These are phyloP conservation scores for Chrysogorgia sp. DNA, from an alignment of 92 coral and sea anemone species.

Conservation along the genomic window DNA sequence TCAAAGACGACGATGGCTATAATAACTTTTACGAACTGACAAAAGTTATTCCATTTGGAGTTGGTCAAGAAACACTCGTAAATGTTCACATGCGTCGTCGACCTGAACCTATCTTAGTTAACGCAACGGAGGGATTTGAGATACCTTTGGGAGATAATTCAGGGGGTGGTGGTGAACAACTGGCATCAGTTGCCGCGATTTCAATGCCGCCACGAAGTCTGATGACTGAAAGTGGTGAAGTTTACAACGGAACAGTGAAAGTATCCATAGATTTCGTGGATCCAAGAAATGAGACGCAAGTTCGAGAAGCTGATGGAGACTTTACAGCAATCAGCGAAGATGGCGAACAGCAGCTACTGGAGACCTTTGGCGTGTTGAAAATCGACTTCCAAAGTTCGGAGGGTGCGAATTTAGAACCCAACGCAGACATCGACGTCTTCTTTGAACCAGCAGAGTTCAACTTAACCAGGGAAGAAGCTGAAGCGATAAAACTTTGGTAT, in stretches of 20 bases:
- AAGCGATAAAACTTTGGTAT: constrained; percentile 60
- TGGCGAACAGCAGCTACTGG: constrained; percentile 60
- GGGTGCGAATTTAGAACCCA: constrained; percentile 49
- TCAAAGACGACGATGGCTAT: constrained; percentile 28
- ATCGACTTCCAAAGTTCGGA: constrained; percentile 55
- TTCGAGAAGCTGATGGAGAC: constrained; percentile 67
- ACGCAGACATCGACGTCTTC: constrained; percentile 35
- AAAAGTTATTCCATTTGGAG: constrained; percentile 30
- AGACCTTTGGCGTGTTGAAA: constrained; percentile 63
- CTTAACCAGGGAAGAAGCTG: constrained; percentile 24
- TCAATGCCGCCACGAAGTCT: constrained; percentile 61
- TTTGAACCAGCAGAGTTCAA: constrained; percentile 61
- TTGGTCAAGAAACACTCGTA: constrained; percentile 42
- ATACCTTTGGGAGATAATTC: constrained; percentile 33
- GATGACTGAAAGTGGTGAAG: constrained; percentile 47
- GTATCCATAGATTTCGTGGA: constrained; percentile 50
- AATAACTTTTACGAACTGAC: constrained; percentile 44
- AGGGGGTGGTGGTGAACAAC: constrained; percentile 25
- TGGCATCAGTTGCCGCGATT: constrained; percentile 49
- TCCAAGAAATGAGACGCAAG: constrained; percentile 59
- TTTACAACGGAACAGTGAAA: constrained; percentile 56
- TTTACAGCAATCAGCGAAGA: constrained; percentile 58
- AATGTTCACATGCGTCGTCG: constrained; percentile 39
- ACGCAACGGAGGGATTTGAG: constrained; percentile 28
- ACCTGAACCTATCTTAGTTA: constrained; percentile 32